phyloP scores from a whole-genome alignment of 2,797 vertebrate genomes.

The Vespertilio murinus region DNA sequence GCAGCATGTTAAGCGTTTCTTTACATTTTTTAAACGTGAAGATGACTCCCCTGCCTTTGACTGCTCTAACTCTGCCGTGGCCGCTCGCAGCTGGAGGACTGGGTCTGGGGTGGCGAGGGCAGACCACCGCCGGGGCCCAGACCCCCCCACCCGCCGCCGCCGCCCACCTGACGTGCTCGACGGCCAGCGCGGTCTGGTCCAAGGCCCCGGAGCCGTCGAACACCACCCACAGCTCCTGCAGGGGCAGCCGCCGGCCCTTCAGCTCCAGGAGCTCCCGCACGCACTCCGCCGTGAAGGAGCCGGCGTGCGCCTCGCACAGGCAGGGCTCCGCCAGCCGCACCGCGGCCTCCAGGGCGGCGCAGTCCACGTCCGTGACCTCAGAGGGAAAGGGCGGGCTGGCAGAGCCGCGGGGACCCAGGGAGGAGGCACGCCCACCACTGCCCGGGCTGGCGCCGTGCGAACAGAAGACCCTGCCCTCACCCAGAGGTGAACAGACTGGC shows the following conservation, averaged over 20 bases:
- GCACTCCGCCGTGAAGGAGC: constrained; percentile 87
- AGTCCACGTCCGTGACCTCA: constrained; percentile 91
- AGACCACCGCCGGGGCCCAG: not conserved
- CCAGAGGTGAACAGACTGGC: not conserved
- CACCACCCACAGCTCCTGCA: constrained; percentile 92
- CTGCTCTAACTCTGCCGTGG: not conserved
- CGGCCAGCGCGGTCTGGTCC: constrained; percentile 92
- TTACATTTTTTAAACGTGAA: not conserved
- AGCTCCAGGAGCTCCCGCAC: constrained; percentile 89
- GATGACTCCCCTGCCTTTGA: not conserved
- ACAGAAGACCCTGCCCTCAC: not conserved
- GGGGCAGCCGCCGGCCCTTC: constrained; percentile 86
- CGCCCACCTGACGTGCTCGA: constrained; percentile 94
- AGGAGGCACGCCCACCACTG: not conserved
- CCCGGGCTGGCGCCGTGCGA: not conserved
- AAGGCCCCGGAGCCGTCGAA: constrained; percentile 91
- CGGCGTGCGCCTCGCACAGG: constrained; percentile 87
- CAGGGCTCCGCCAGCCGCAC: constrained; percentile 88
- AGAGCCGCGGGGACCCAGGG: not conserved
- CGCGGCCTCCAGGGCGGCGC: constrained; percentile 87
- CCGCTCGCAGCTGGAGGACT: not conserved
- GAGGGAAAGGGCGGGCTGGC: constrained; percentile 32
- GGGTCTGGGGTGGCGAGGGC: not conserved
- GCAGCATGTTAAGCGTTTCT: not conserved
- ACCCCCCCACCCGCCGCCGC: not conserved